Conservation (phyloP, 2,797 vertebrate genomes). For the Ciconia nigra region DNA sequence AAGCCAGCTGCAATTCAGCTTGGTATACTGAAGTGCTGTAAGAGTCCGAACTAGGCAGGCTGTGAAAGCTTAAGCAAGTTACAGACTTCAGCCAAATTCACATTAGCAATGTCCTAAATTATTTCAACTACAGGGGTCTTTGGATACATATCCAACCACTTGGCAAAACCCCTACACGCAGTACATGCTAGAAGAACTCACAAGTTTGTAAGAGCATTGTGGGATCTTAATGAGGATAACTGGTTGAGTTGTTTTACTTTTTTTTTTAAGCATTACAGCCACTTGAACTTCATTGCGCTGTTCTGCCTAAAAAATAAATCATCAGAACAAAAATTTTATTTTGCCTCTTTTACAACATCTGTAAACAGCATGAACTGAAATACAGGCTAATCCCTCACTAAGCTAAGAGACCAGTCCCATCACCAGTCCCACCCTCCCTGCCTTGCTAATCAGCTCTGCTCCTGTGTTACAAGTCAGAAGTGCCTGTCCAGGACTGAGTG, state of each 20-base stretch:
- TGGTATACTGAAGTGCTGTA: background rate
- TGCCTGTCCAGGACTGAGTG: background rate
- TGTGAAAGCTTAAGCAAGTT: background rate
- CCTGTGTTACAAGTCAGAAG: background rate
- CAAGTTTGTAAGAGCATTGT: background rate
- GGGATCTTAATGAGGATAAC: background rate
- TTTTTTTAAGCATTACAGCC: background rate
- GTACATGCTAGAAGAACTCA: background rate
- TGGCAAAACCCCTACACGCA: background rate
- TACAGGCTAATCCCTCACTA: background rate
- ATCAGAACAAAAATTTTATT: background rate
- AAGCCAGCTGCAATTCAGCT: background rate
- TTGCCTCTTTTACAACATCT: background rate
- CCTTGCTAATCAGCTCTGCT: background rate
- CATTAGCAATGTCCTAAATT: background rate
- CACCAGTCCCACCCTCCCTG: background rate
- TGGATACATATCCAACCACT: background rate
- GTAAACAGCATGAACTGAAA: background rate
- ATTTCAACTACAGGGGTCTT: background rate
- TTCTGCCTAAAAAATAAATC: background rate
- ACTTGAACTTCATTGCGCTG: background rate
- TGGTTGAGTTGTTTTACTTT: background rate
- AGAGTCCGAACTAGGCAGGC: background rate
- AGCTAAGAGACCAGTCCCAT: background rate
- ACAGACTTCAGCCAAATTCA: background rate